A percentile compares a stretch with the other conserved stretches of the same genome.
Conservation (phyloP, 2,888 invertebrate genomes). For the Xestia c-nigrum region DNA sequence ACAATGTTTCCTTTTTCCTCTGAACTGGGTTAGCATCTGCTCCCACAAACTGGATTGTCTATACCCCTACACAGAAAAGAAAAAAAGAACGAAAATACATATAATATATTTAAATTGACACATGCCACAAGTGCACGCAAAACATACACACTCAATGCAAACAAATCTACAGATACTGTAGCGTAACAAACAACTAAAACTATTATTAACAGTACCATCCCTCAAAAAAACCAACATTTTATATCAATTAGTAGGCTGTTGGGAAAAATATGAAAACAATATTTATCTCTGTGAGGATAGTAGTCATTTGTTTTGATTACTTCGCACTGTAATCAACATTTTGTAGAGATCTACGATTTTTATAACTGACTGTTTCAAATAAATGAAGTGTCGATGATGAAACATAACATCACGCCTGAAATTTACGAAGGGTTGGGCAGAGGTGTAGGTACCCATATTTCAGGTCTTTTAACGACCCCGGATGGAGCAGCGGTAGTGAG, state of each 20-base stretch:
- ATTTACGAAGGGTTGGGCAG: background rate
- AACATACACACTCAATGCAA: background rate
- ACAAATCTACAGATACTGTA: background rate
- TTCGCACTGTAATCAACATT: conserved; percentile 39
- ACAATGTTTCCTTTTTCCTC: conserved; percentile 83
- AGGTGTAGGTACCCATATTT: no score
- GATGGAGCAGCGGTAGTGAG: no score
- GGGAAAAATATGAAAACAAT: conserved; percentile 59
- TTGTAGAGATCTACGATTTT: conserved; percentile 20
- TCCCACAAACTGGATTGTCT: conserved; percentile 66
- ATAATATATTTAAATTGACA: no score
- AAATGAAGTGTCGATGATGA: background rate
- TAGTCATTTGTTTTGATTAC: conserved; percentile 63
- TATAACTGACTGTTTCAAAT: conserved; percentile 20
- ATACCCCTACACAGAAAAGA: conserved; percentile 7
- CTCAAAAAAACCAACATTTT: conserved; percentile 64
- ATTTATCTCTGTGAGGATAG: conserved; percentile 56
- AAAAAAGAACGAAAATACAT: no score
- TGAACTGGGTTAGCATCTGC: conserved; percentile 81
- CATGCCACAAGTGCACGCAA: no score
- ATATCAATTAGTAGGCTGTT: conserved; percentile 68
- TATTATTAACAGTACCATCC: conserved; percentile 47
- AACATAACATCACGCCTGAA: background rate
- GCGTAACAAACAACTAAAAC: conserved; percentile 44
- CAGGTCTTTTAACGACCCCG: no score